Base-by-base conservation (phyloP, 2,888 invertebrate species). In the Proisotoma minuta region DNA sequence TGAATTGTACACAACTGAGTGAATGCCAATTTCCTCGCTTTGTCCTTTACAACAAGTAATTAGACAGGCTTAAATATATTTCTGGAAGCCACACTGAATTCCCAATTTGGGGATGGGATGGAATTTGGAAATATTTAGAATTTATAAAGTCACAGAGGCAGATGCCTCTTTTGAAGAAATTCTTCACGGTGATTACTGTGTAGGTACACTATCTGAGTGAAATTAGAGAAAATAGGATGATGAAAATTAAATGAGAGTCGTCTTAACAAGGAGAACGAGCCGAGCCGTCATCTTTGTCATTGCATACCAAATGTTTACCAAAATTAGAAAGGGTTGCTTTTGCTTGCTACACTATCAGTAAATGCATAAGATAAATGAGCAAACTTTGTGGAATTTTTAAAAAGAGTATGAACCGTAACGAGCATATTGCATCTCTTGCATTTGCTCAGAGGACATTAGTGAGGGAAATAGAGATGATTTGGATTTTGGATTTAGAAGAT, bases 151-250 rank as follows among this genome's bases (percentile, higher is more conserved):
- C 34, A 34, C 34, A 8, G 34, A 34, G 8, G 47, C 52, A 52
- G 52, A 52, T 52, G 52, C 52, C 34, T n/a, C n/a, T n/a, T n/a
- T n/a, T 49, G 3, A 22, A 26, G 24, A 52, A 52, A 52, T 52
- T 52, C 52, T 52, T 52, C 29, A 52, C 52, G 52, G 52, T 52
- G 52, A 52, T 52, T 52, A 52, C 28, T 52, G 28, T n/a, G n/a
- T n/a, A n/a, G n/a, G n/a, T n/a, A n/a, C n/a, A n/a, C n/a, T n/a
- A 52, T 28, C 27, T 18, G 20, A 28, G 28, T 52, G 52, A 52
- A 52, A 27, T 52, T 52, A 52, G 52, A 8, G 52, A 28, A 34
- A 34, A 10, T 8, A 34, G 15, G 15, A 34, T 34, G 34, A 34
- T 34, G 49, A 5, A 5, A 52, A 52, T 52, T 22, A 52, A 52